Evolutionary conservation across 2,888 invertebrate species (phyloP).

Genomic region (Tenthredo livida): DNA sequence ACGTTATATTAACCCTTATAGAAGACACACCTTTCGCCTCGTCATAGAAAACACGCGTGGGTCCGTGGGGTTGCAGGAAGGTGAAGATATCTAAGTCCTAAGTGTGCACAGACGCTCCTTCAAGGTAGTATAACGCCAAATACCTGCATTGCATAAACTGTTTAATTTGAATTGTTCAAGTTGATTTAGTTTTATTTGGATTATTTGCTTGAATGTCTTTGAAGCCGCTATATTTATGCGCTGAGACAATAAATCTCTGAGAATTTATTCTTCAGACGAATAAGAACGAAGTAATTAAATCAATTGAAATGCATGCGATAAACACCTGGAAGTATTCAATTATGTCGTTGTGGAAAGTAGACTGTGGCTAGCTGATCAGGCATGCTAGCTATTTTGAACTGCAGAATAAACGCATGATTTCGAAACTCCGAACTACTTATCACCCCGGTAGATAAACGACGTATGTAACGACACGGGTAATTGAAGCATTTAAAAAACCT

Average conservation of each 20-base stretch:
- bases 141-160: not conserved
- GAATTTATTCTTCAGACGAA: not conserved
- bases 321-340: conserved; percentile 6
- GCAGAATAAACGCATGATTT: conserved; percentile 32
- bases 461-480: conserved; percentile 11
- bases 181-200: not conserved
- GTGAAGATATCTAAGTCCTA: not conserved
- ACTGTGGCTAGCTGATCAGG: conserved; percentile 1
- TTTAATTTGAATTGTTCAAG: not conserved
- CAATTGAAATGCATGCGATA: conserved; percentile 16
- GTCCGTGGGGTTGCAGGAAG: not conserved
- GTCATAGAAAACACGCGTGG: no score
- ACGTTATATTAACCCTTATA: no score
- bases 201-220: not conserved
- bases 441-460: conserved; percentile 10
- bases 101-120: not conserved
- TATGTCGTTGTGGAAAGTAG: conserved; percentile 13
- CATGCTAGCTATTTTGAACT: conserved; percentile 11
- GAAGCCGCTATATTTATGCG: not conserved
- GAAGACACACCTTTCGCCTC: no score
- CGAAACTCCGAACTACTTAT: conserved; percentile 38
- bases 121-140: not conserved
- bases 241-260: not conserved
- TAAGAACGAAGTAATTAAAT: conserved; percentile 34
- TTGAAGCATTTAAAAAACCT: conserved; percentile 31